Conservation (phyloP, 92 coral and sea anemone genomes). For the Phenganax marumi region DNA sequence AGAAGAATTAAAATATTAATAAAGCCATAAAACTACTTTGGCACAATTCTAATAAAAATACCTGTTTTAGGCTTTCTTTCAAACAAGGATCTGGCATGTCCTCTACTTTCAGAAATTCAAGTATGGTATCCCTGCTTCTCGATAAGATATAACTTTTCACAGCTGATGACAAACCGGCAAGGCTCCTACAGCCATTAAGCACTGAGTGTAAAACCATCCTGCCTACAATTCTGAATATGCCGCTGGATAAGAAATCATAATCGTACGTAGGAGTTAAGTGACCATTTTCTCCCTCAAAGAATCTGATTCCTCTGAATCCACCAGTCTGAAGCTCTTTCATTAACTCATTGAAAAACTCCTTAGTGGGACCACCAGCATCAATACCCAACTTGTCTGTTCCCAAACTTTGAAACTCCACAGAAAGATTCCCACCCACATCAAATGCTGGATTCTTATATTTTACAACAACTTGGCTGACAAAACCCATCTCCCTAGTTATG, state of each 20-base stretch:
- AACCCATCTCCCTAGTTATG: constrained; percentile 12
- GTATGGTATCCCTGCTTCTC: constrained; percentile 42
- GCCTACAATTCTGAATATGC: constrained; percentile 42
- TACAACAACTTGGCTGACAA: constrained; percentile 5
- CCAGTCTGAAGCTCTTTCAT: constrained; percentile 42
- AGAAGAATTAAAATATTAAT: too few relatives aligned
- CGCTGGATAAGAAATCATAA: constrained; percentile 56
- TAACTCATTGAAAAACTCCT: constrained; percentile 31
- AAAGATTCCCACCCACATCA: neutral
- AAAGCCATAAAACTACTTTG: too few relatives aligned
- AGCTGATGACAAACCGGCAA: constrained; percentile 51
- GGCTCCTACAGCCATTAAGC: constrained; percentile 41
- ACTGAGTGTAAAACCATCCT: constrained; percentile 55
- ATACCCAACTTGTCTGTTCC: constrained; percentile 36
- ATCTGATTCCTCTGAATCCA: constrained; percentile 41
- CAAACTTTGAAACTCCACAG: neutral
- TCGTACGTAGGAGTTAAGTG: constrained; percentile 45
- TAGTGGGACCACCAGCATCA: constrained; percentile 56
- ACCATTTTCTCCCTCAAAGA: constrained; percentile 54
- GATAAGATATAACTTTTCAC: constrained; percentile 35
- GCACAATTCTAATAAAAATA: too few relatives aligned
- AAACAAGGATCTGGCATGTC: too few relatives aligned
- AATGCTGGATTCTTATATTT: constrained; percentile 15
- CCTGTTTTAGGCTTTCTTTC: too few relatives aligned
- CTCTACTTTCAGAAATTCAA: constrained; percentile 35